Evolutionary conservation across 2,888 invertebrate genomes (phyloP).

Genomic region (Leptopilina syphax): DNA sequence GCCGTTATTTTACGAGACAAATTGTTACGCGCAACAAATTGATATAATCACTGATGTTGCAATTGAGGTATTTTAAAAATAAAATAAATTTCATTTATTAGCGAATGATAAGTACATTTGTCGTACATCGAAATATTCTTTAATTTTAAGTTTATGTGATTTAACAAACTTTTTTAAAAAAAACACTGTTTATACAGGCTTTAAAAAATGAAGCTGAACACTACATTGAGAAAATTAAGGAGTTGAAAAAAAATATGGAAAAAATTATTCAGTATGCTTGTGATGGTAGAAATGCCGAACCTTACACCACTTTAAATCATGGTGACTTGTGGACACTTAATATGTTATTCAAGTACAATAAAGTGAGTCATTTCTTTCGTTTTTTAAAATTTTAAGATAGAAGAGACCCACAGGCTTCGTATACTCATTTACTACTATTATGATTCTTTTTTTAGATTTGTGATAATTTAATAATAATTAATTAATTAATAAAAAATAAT

Average conservation of each 20-base stretch:
- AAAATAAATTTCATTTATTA: neutral
- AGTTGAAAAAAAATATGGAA: conserved; percentile 43
- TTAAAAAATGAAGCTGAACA: conserved; percentile 43
- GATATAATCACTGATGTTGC: conserved; percentile 14
- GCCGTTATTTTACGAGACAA: conserved; percentile 34
- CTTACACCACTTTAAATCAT: conserved; percentile 58
- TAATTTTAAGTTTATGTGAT: too few species aligned
- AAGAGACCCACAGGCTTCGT: too few species aligned
- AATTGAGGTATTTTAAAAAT: conserved; percentile 41
- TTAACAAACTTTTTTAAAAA: too few species aligned
- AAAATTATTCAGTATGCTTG: conserved; percentile 16
- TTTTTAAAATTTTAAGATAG: neutral
- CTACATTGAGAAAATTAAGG: conserved; percentile 51
- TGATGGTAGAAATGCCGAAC: conserved; percentile 55
- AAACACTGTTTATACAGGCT: conserved; percentile 22
- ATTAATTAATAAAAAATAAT: neutral
- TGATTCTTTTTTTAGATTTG: too few species aligned
- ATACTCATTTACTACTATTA: too few species aligned
- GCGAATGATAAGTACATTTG: neutral
- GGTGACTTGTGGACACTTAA: conserved; percentile 61
- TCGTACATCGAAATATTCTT: too few species aligned
- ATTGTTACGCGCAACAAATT: neutral
- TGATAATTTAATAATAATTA: too few species aligned
- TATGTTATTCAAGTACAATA: conserved; percentile 58
- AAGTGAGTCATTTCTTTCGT: conserved; percentile 47